Base-by-base conservation (phyloP, 2,113 vertebrate species). In the Pithys albifrons region DNA sequence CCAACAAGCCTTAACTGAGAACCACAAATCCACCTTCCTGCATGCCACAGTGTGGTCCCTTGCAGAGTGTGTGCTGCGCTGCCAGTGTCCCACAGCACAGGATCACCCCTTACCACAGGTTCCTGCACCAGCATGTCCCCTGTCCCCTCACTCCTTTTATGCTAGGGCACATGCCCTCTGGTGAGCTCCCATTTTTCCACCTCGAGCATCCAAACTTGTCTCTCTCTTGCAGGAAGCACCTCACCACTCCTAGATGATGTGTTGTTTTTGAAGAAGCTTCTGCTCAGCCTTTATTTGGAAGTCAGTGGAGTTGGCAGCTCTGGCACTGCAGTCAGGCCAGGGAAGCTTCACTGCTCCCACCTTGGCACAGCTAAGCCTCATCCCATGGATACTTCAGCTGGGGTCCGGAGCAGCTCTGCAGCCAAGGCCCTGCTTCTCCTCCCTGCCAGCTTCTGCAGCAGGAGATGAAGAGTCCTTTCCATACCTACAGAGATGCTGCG, bases 61-160 rank as follows among this genome's bases (percentile, higher is more conserved):
- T 4, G 3, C 12, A 7, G 0, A 1, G 24, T 1, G 0, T 2
- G 43, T 9, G 49, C 23, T 6, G 20, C 43, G 35, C 74, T 41
- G 52, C 17, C 3, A 0, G 12, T 3, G 45, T 27, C 54, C 72
- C 8, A 3, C 0, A 6, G 59, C 22, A n/a, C 49, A 6, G 0
- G 0, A 28, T 17, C 84, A 51, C 23, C 9, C 18, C 15, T 31
- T 3, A 1, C 52, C 51, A 28, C 1, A 2, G 19, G 16, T 22
- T 24, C 25, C 57, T 1, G 45, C 0, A 0, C 58, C 65, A 37
- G 64, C 75, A 37, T 0, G 0, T 39, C 48, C 20, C 43, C 7
- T 14, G 1, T 33, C 22, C 66, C 48, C 49, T 48, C 0, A 0
- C 10, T 57, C 29, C 65, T 43, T 64, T 5, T 20, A 1, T 4